These are phyloP conservation scores for Tetraneura akinire DNA, from an alignment of 1,140 invertebrate species.

Conservation along the genomic window DNA sequence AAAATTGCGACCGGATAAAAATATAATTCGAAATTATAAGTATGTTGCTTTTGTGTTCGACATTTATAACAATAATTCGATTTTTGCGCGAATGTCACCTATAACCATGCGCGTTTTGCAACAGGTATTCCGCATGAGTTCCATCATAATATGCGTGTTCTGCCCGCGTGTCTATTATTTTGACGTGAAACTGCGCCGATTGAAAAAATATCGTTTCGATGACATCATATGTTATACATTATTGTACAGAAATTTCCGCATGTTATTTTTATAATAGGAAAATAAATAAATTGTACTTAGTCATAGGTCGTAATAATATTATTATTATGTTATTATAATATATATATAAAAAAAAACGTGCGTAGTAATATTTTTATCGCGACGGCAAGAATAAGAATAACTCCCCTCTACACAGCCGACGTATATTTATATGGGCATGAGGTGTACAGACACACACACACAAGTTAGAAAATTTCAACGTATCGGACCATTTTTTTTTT, in stretches of 20 bases:
- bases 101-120: too few species aligned
- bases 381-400: not conserved
- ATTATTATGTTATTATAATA: not conserved
- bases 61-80: not conserved
- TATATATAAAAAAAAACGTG: too few species aligned
- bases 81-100: conserved; percentile 7
- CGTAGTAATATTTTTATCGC: conserved; percentile 15
- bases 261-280: conserved; percentile 12
- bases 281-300: conserved; percentile 36
- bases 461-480: not conserved
- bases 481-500: not conserved
- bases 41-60: not conserved
- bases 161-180: conserved; percentile 23
- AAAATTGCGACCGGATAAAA: not conserved
- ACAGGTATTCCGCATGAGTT: conserved; percentile 20
- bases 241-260: conserved; percentile 8
- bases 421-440: too few species aligned
- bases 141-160: conserved; percentile 14
- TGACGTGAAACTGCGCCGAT: not conserved
- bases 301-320: conserved; percentile 8
- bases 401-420: not conserved
- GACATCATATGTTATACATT: too few species aligned
- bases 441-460: not conserved
- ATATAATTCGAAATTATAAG: too few species aligned
- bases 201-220: conserved; percentile 37